These are phyloP conservation scores for Cyrtonyx montezumae DNA, from an alignment of 2,113 vertebrate species.

Conservation along the genomic window DNA sequence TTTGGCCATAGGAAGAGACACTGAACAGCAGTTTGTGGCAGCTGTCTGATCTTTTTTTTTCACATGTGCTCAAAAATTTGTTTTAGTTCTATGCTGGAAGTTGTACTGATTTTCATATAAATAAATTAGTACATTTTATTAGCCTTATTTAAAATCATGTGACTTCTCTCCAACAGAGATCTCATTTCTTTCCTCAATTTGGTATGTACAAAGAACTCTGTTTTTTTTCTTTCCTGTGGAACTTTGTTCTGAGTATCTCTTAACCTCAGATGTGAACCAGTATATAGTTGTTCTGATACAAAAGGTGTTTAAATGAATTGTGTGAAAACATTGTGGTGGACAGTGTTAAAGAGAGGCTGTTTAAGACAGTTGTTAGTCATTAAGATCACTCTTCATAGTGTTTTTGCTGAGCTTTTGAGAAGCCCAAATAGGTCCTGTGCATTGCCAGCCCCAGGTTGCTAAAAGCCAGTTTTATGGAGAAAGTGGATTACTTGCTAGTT, in stretches of 20 bases:
- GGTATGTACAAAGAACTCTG: background rate
- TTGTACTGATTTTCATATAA: slow-evolving; percentile 44
- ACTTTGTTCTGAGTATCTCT: slow-evolving; percentile 19
- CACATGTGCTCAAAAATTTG: background rate
- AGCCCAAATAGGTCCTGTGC: background rate
- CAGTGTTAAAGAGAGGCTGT: background rate
- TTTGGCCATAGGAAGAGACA: slow-evolving; percentile 41
- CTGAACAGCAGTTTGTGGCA: slow-evolving; percentile 30
- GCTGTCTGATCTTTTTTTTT: slow-evolving; percentile 28
- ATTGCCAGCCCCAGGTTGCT: background rate
- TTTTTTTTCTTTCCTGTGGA: slow-evolving; percentile 16
- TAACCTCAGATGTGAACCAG: background rate
- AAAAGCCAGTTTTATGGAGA: background rate
- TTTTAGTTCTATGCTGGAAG: background rate
- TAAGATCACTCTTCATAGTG: background rate
- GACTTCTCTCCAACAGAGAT: slow-evolving; percentile 27
- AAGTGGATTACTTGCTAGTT: background rate
- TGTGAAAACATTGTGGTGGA: background rate
- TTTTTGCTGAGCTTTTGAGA: background rate
- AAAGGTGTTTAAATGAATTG: background rate
- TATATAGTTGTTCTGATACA: background rate
- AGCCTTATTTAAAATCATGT: slow-evolving; percentile 5
- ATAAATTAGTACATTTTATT: slow-evolving; percentile 42
- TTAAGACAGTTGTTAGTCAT: background rate
- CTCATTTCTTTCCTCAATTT: slow-evolving; percentile 27